A percentile compares a stretch with the other conserved stretches of the same genome.
These are phyloP conservation scores for Perca fluviatilis DNA, from an alignment of 2,113 vertebrate species.

Conservation along the genomic window DNA sequence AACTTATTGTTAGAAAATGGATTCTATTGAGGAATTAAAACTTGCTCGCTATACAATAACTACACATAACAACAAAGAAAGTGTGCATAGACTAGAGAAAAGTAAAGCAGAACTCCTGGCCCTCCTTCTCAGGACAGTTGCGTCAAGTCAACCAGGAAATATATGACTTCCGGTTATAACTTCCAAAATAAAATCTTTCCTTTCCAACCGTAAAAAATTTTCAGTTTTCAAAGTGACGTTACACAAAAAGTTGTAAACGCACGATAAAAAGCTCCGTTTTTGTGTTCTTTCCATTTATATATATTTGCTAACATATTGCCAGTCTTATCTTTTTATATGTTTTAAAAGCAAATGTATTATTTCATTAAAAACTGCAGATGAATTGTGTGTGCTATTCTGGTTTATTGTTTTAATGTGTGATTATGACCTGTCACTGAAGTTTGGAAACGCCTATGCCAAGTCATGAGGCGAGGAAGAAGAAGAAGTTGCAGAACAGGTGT, in stretches of 20 bases:
- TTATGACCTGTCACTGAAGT: background rate
- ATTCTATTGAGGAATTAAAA: background rate
- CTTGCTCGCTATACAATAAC: background rate
- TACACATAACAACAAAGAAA: conserved; percentile 43
- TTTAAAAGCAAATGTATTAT: background rate
- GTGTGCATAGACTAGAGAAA: conserved; percentile 18
- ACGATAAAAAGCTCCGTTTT: background rate
- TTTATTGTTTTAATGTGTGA: background rate
- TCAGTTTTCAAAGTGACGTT: background rate
- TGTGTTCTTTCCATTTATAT: background rate
- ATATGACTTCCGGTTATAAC: conserved; percentile 11
- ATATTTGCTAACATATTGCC: background rate
- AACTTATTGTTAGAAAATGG: background rate
- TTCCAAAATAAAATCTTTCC: conserved; percentile 43
- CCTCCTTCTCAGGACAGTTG: conserved; percentile 21
- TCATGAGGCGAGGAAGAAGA: too few species aligned
- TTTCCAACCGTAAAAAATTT: background rate
- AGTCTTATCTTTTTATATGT: background rate
- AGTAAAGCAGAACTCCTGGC: conserved; percentile 52
- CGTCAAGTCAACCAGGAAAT: background rate
- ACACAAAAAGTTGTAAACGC: background rate
- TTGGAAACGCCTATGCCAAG: background rate
- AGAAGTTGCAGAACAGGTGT: background rate
- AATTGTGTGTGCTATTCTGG: background rate
- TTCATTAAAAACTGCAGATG: background rate